A percentile compares a stretch with the other conserved stretches of the same genome.
phyloP scores from a whole-genome alignment of 1,140 invertebrate genomes.

The Drosophila auraria region DNA sequence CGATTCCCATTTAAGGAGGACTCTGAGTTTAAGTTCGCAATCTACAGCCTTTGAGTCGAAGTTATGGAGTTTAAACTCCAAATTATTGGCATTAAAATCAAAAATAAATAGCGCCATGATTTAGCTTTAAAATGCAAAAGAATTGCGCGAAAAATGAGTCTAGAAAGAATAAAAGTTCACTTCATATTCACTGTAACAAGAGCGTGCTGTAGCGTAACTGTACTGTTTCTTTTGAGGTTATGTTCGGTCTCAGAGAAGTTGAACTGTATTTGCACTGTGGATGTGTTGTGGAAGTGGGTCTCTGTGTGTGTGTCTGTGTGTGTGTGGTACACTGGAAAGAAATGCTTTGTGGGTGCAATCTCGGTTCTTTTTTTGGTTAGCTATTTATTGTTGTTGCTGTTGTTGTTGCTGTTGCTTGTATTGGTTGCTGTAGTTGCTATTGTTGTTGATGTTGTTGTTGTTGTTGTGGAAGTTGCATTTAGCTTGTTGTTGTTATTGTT shows the following conservation, averaged over 20 bases:
- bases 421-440: constrained; percentile 36
- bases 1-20: not conserved
- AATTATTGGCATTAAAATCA: not conserved
- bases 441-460: constrained; percentile 39
- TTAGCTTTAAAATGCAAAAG: constrained; percentile 7
- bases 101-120: not conserved
- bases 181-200: constrained; percentile 6
- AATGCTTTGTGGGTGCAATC: constrained; percentile 28
- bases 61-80: not conserved
- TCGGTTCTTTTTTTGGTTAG: constrained; percentile 18
- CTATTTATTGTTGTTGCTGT: constrained; percentile 21
- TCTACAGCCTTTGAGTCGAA: not conserved
- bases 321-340: constrained; percentile 31
- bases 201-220: constrained; percentile 7
- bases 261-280: constrained; percentile 29
- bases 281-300: constrained; percentile 15
- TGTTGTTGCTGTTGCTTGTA: constrained; percentile 45
- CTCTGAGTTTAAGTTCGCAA: not conserved
- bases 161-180: not conserved
- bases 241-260: constrained; percentile 23
- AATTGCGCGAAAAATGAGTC: constrained; percentile 11
- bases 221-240: constrained; percentile 7
- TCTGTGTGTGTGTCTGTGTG: constrained; percentile 9
- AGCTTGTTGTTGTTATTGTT: constrained; percentile 39
- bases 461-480: constrained; percentile 34